phyloP scores from a whole-genome alignment of 2,113 vertebrate species.

The Isichthys henryi region DNA sequence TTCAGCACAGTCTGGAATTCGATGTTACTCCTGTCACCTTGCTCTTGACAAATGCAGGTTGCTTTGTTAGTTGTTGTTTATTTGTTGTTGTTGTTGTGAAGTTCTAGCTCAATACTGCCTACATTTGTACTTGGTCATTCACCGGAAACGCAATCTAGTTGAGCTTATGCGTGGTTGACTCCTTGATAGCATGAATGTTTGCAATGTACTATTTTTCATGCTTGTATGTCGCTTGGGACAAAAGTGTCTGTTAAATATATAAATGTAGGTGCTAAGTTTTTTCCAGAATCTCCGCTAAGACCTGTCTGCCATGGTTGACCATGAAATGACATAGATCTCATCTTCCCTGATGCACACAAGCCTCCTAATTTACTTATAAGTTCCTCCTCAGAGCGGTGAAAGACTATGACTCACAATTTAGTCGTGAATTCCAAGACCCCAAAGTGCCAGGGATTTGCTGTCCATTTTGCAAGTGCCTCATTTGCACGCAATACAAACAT shows the following conservation, averaged over 20 bases:
- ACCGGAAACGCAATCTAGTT: not conserved
- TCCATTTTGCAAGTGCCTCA: slow-evolving; percentile 11
- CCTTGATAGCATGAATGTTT: not conserved
- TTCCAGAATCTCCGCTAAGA: not conserved
- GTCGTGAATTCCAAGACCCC: not conserved
- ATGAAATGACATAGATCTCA: not conserved
- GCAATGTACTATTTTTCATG: not conserved
- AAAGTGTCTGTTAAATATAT: not conserved
- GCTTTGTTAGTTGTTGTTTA: too few species aligned
- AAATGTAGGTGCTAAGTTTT: not conserved
- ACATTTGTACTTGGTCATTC: not conserved
- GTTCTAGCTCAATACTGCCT: not conserved
- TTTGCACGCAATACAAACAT: slow-evolving; percentile 37
- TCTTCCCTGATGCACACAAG: not conserved
- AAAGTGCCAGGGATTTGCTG: not conserved
- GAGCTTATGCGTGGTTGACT: not conserved
- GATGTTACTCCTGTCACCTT: not conserved
- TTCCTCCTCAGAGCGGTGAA: not conserved
- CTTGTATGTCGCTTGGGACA: not conserved
- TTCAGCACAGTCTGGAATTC: not conserved
- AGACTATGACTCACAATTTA: not conserved
- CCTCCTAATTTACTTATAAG: not conserved
- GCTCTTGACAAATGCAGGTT: not conserved
- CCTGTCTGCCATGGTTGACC: not conserved
- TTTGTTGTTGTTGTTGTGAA: not conserved